Evolutionary conservation across 2,797 vertebrate species (phyloP).

Genomic region (Pangasius larnaudii): DNA sequence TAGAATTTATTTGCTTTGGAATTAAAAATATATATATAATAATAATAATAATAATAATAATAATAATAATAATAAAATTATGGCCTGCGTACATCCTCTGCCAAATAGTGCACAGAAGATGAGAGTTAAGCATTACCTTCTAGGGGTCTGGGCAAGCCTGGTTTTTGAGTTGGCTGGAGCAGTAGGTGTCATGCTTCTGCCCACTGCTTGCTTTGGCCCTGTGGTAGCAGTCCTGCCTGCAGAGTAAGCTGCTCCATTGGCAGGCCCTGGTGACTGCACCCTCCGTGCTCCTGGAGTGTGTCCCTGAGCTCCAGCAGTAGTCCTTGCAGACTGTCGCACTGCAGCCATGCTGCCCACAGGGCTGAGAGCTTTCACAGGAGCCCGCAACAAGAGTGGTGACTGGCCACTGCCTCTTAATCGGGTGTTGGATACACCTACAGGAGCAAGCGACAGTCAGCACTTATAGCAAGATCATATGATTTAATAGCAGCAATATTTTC

Average conservation of each 20-base stretch:
- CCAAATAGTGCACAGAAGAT: background rate
- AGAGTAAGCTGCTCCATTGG: conserved; percentile 66
- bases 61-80: background rate
- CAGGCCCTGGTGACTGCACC: conserved; percentile 74
- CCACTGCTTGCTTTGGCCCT: conserved; percentile 64
- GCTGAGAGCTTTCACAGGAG: conserved; percentile 80
- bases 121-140: conserved; percentile 71
- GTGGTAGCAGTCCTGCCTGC: conserved; percentile 65
- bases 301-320: conserved; percentile 74
- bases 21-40: no score
- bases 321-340: conserved; percentile 76
- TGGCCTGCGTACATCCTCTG: background rate
- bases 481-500: background rate
- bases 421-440: conserved; percentile 76
- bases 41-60: no score
- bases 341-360: conserved; percentile 74
- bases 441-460: conserved; percentile 25
- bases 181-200: conserved; percentile 68
- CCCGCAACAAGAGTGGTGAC: conserved; percentile 76
- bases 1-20: background rate
- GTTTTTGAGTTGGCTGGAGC: conserved; percentile 71
- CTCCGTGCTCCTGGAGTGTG: conserved; percentile 68
- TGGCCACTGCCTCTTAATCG: conserved; percentile 82
- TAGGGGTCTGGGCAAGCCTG: conserved; percentile 78
- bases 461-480: background rate